Base-by-base conservation (phyloP, 2,113 vertebrate species). In the Cololabis saira region DNA sequence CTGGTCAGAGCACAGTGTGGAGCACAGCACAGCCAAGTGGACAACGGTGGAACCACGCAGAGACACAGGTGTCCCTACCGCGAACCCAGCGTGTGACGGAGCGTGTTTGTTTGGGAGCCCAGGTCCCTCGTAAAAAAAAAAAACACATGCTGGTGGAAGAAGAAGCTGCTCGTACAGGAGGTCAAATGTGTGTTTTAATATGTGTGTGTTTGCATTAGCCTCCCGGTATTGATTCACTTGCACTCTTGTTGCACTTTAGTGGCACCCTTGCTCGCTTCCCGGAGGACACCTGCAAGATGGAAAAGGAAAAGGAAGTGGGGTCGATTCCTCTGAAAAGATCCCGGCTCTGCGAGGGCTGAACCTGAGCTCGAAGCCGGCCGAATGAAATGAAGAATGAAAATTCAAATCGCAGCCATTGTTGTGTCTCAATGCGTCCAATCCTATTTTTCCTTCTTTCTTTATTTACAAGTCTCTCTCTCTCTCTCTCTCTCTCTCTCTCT, bases 11-110 rank as follows among this genome's bases (percentile, higher is more conserved):
- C 82, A 89, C 90, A 89, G 80, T 83, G 89, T 90, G 89, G 90
- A 89, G 90, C 85, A 91, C 89, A 92, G 90, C 90, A 90, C 89
- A 89, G 88, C 90, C 89, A 91, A 91, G 90, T 92, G 90, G 90
- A 88, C 89, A 70, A 86, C 82, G 78, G 78, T 75, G 89, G 87
- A 80, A 91, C 59, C 82, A 89, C 59, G 78, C 81, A 79, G 89
- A 81, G 83, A 72, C 80, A 82, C 84, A 88, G 86, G 89, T 89
- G 86, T 87, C 73, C 67, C 58, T 43, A 48, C 62, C 33, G 22
- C 45, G 67, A 74, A 54, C 72, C 57, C 65, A 54, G 57, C 41
- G 41, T 78, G 67, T 76, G 77, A 24, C 53, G 59, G 52, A 68
- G 44, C 14, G 22, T 64, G 43, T 73, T 70, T 73, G 71, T 67